Evolutionary conservation across 2,113 vertebrate species (phyloP), one percentile per base, ranked within the genome.

Genomic region (Equus przewalskii): DNA sequence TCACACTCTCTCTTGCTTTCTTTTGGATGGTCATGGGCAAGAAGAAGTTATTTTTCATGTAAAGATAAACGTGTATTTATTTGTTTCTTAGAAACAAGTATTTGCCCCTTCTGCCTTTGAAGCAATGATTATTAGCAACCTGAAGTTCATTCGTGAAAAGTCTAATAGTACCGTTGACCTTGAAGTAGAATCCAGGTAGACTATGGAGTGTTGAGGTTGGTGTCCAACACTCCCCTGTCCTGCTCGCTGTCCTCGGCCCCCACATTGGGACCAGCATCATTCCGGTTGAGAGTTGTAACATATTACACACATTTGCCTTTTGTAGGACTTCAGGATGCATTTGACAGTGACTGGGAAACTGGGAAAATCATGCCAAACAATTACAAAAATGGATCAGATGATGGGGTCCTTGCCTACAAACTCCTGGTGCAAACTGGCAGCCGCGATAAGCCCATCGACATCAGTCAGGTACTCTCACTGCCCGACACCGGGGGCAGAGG

Each of bases 381-480:
- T 99, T 99, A 99, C 73, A 99, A 98, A 98, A 99, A 99, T 49
- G 99, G 99, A 96, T 99, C 99, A 0, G 99, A 99, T 0, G 99
- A 99, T 75, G 99, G 99, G 2, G 99, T 99, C 89, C 98, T 99
- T 96, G 99, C 99, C 75, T 99, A 99, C 98, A 99, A 99, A 92
- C 99, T 99, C 76, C 97, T 99, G 98, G 99, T 99, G 91, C 99
- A 99, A 98, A 99, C 99, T 0, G 99, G 99, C 97, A 99, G 99
- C 97, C 98, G 99, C 16, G 99, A 99, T 22, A 99, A 99, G 95
- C 99, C 99, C 78, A 98, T 99, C 95, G 99, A 99, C 98, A 97
- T 99, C 97, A 99, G 98, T 97, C 99, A 99, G 99, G 99, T 99
- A 98, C 28, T 7, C 18, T 7, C 19, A 1, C 54, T 10, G 33